Base-by-base conservation (phyloP, 2,113 vertebrate genomes). In the Oryzias woworae region DNA sequence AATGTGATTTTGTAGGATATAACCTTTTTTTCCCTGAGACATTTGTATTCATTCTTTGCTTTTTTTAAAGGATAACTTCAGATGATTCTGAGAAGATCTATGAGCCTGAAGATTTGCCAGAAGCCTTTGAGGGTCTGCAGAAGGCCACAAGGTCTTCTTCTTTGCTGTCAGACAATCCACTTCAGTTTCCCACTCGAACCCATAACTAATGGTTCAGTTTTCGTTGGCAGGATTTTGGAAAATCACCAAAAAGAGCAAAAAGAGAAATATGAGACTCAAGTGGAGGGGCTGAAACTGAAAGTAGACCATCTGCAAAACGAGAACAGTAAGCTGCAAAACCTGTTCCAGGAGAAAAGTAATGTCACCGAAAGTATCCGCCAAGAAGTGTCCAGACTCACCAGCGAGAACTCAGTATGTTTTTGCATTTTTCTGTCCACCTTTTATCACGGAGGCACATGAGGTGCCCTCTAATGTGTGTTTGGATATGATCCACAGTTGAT, bases 321-420 rank as follows among this genome's bases (percentile, higher is more conserved):
- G 77, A 95, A 95, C 83, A 92, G 81, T 83, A 92, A 94, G 44
- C 83, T 98, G 5, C 95, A 99, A 54, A 94, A 92, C 24, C 83
- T 98, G 15, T 95, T 97, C 85, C 87, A 94, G 31, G 95, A 98
- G 77, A 96, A 98, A 67, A 98, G 90, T 16, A 81, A 93, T 42
- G 69, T 95, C 70, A 96, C 94, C 1, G 93, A 96, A 71, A 89
- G 79, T 16, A 95, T 98, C 76, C 89, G 89, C 41, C 93, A 95
- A 1, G 95, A 98, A 74, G 92, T 98, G 31, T 86, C 91, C 67
- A 89, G 95, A 43, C 92, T 99, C 3, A 94, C 91, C 1, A 91
- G 91, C 13, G 96, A 98, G 81, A 99, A 98, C 67, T 78, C 65
- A 0, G 84, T 87, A 51, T 0, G 78, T 56, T 42, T 1, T 14